Evolutionary conservation across 1,140 invertebrate species (phyloP).

Genomic region (Plectrocnemia conspersa): DNA sequence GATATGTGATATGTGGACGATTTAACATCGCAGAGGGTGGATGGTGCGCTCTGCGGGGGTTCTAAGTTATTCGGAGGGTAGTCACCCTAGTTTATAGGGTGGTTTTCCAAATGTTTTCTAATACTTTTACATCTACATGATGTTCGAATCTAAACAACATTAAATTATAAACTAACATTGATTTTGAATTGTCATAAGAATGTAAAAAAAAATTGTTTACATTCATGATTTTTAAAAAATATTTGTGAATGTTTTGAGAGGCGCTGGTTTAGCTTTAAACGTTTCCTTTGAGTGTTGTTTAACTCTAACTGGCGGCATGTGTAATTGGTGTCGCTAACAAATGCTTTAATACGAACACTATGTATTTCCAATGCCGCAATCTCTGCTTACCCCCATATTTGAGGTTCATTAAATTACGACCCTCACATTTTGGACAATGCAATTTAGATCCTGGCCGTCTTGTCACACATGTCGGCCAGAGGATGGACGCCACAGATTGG

Average conservation of each 20-base stretch:
- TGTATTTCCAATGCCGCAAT: slow-evolving; percentile 11
- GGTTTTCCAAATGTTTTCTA: background rate
- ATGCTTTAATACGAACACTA: slow-evolving; percentile 25
- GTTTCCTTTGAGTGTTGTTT: slow-evolving; percentile 10
- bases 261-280: background rate
- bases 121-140: too few relatives aligned
- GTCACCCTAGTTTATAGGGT: background rate
- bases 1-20: slow-evolving; percentile 24
- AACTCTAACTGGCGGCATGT: slow-evolving; percentile 19
- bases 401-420: slow-evolving; percentile 22
- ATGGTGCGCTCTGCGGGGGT: slow-evolving; percentile 10
- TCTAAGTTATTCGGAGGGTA: slow-evolving; percentile 6
- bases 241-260: slow-evolving; percentile 2
- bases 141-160: too few relatives aligned
- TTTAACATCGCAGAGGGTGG: slow-evolving; percentile 20
- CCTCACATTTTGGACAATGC: background rate
- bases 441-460: background rate
- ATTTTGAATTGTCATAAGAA: too few relatives aligned
- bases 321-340: slow-evolving; percentile 30
- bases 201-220: too few relatives aligned
- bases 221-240: background rate
- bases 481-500: too few relatives aligned
- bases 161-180: too few relatives aligned
- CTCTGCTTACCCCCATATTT: slow-evolving; percentile 8
- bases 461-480: too few relatives aligned